phyloP scores from a whole-genome alignment of 2,113 vertebrate genomes.

The Stigmatopora nigra region DNA sequence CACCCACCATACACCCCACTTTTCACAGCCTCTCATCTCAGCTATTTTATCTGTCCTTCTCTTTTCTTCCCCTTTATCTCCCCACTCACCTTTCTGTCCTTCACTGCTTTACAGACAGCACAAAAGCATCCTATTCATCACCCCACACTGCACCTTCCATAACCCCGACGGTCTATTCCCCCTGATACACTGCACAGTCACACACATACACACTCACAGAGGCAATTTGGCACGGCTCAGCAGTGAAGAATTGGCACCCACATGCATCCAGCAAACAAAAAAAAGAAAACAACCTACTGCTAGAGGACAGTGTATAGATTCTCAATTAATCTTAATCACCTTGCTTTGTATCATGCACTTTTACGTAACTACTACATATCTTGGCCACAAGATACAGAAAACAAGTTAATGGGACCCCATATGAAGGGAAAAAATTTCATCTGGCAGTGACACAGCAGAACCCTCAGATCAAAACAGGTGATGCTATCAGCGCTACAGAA shows the following conservation, averaged over 20 bases:
- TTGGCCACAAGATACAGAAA: slow-evolving; percentile 29
- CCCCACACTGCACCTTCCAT: slow-evolving; percentile 56
- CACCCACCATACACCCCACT: slow-evolving; percentile 26
- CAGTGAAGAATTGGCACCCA: slow-evolving; percentile 45
- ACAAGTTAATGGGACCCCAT: slow-evolving; percentile 23
- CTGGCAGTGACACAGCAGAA: slow-evolving; percentile 8
- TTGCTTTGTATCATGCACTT: slow-evolving; percentile 45
- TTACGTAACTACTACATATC: slow-evolving; percentile 31
- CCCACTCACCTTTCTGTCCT: slow-evolving; percentile 57
- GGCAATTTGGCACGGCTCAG: slow-evolving; percentile 32
- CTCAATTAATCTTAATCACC: slow-evolving; percentile 62
- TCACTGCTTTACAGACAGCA: slow-evolving; percentile 59
- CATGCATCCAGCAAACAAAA: slow-evolving; percentile 49
- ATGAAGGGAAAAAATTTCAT: slow-evolving; percentile 16
- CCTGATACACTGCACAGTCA: slow-evolving; percentile 40
- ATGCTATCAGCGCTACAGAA: slow-evolving; percentile 45
- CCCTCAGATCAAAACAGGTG: slow-evolving; percentile 21
- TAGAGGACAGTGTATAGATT: slow-evolving; percentile 55
- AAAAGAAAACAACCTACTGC: slow-evolving; percentile 58
- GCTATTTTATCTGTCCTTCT: slow-evolving; percentile 24
- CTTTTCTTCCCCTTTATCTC: slow-evolving; percentile 30
- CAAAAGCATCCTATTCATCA: slow-evolving; percentile 66
- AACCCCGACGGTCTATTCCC: slow-evolving; percentile 60
- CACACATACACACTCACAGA: slow-evolving; percentile 24
- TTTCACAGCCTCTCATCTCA: slow-evolving; percentile 46